Conservation (phyloP, 2,113 vertebrate genomes). For the Acinonyx jubatus region DNA sequence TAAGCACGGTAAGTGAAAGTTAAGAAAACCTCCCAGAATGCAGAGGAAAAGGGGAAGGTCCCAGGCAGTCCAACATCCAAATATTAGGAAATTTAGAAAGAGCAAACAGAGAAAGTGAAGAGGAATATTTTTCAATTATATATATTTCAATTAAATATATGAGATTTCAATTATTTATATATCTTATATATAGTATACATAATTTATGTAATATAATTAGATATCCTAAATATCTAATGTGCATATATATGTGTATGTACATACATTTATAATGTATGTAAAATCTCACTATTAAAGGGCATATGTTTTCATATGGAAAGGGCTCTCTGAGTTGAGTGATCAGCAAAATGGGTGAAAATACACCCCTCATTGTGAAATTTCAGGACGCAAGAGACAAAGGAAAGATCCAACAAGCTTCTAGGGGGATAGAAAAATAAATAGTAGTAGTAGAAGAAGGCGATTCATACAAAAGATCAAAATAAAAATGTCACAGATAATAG, state of each 20-base stretch:
- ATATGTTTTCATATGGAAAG: background rate
- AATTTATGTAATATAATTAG: background rate
- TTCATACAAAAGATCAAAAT: background rate
- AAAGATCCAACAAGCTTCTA: background rate
- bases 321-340: background rate
- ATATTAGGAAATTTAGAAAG: conserved; percentile 13
- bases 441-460: background rate
- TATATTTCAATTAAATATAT: background rate
- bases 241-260: background rate
- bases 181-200: background rate
- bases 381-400: background rate
- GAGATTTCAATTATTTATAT: background rate
- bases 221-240: background rate
- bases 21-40: background rate
- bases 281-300: background rate
- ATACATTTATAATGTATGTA: background rate
- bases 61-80: background rate
- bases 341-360: background rate
- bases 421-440: background rate
- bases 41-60: background rate
- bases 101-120: background rate
- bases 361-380: background rate
- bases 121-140: background rate
- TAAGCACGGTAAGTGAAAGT: background rate
- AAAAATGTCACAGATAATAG: background rate